These are phyloP conservation scores for Trachurus trachurus DNA, from an alignment of 2,797 vertebrate species.

Conservation along the genomic window DNA sequence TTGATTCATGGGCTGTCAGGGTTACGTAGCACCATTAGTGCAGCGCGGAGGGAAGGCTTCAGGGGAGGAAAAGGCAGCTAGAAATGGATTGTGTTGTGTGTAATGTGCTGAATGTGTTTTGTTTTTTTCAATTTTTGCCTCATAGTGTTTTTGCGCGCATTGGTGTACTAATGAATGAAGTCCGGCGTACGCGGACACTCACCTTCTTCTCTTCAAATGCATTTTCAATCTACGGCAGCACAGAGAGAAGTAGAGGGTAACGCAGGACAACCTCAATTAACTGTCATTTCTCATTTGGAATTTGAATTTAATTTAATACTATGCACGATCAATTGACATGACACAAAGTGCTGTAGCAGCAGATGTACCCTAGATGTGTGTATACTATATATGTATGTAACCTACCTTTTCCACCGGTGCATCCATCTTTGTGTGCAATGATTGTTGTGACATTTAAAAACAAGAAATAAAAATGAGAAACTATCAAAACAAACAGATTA, in stretches of 20 bases:
- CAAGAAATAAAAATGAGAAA: constrained; percentile 32
- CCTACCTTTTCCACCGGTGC: constrained; percentile 74
- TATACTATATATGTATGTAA: neutral
- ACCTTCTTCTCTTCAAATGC: constrained; percentile 63
- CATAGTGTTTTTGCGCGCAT: neutral
- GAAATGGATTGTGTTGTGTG: constrained; percentile 26
- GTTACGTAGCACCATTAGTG: constrained; percentile 31
- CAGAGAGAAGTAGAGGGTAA: constrained; percentile 35
- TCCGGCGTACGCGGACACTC: constrained; percentile 45
- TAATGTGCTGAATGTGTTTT: constrained; percentile 17
- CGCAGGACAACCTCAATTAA: constrained; percentile 42
- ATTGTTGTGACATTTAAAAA: constrained; percentile 21
- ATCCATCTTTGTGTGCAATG: constrained; percentile 63
- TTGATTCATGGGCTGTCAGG: constrained; percentile 58
- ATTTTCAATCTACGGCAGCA: constrained; percentile 60
- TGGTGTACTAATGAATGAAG: constrained; percentile 13
- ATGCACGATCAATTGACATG: neutral
- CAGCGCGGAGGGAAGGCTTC: constrained; percentile 38
- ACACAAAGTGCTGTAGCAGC: neutral
- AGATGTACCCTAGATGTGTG: neutral
- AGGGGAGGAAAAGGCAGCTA: constrained; percentile 37
- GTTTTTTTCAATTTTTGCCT: neutral
- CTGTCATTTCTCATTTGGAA: constrained; percentile 5
- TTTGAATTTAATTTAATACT: constrained; percentile 27
- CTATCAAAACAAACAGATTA: neutral